Base-by-base conservation (phyloP, 2,113 vertebrate genomes). In the Rissa tridactyla region DNA sequence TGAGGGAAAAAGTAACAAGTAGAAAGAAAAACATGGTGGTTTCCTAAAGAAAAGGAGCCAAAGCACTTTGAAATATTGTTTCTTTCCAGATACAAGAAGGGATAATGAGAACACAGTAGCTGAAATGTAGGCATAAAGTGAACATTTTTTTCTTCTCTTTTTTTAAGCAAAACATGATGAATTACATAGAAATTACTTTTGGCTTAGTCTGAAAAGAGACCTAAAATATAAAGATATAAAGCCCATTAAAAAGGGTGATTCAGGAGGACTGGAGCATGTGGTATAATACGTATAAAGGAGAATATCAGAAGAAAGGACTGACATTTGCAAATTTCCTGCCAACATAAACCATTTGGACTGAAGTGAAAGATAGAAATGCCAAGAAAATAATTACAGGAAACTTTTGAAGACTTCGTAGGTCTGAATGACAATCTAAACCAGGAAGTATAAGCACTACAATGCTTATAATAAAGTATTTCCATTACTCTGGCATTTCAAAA, bases 271-370 rank as follows among this genome's bases (percentile, higher is more conserved):
- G 60, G 7, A 79, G 14, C 32, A 83, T 73, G 71, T 42, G 51
- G 36, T 52, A 90, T 62, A 94, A 46, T 72, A 89, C 26, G 16
- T 38, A 75, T 42, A 81, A 83, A 88, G 70, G 44, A 86, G 36
- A 88, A 38, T 88, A 96, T 73, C 57, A 83, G 76, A 91, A 88
- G 64, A 86, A 88, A 81, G 32, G 64, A 96, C 83, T 78, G 90
- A 94, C 69, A 94, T 92, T 94, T 95, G 85, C 90, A 94, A 96
- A 90, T 97, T 90, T 95, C 40, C 72, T 96, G 85, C 55, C 76
- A 96, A 68, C 38, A 72, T 77, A 96, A 94, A 82, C 76, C 13
- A 65, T 83, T 96, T 92, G 60, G 51, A 81, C 60, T 90, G 90
- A 89, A 93, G 30, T 69, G 64, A 92, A 94, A 96, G 78, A 86